Evolutionary conservation across 1,140 invertebrate species (phyloP), one percentile per base, ranked within the genome.

Genomic region (Eupristina koningsbergeri): DNA sequence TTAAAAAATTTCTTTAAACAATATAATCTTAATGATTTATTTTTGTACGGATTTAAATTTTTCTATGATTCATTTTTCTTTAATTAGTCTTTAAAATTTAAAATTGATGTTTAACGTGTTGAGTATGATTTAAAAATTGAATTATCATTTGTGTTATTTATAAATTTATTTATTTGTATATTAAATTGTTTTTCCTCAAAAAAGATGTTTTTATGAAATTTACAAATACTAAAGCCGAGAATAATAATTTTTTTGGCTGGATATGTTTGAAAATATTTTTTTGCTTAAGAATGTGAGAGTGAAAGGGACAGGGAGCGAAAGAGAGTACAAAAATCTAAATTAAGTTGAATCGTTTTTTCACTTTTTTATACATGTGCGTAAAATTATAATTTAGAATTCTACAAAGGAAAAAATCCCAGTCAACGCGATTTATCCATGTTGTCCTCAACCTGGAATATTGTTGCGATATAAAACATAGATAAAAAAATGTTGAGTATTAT

Each of bases 401-500:
- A 83, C 58, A 34, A 84, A 74, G 77, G 77, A 84, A 84, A 84
- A 79, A 80, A 80, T 74, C 34, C 77, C 58, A 80, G 77, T 71
- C 41, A 53, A 74, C 31, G 31, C 53, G 50, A 83, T 61, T 53
- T 63, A 83, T 77, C 50, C 75, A 71, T 50, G 69, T 19, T 63
- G 29, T 31, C 29, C 39, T 80, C 64, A 63, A 61, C 81, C 75
- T 64, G 69, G 77, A 86, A 88, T 80, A 76, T 88, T 88, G 87
- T 88, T 88, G 78, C 86, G 80, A 86, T 85, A 29, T 80, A 50
- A 41, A 80, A 80, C 39, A 76, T 53, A 78, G 50, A 67, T 29
- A 71, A 19, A 85, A 84, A 87, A 86, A 82, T 71, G 87, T 89
- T 86, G 84, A 88, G 86, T 89, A 89, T 87, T 89, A 88, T 85